Evolutionary conservation across 2,113 vertebrate genomes (phyloP).

Genomic region (Lonchura striata): DNA sequence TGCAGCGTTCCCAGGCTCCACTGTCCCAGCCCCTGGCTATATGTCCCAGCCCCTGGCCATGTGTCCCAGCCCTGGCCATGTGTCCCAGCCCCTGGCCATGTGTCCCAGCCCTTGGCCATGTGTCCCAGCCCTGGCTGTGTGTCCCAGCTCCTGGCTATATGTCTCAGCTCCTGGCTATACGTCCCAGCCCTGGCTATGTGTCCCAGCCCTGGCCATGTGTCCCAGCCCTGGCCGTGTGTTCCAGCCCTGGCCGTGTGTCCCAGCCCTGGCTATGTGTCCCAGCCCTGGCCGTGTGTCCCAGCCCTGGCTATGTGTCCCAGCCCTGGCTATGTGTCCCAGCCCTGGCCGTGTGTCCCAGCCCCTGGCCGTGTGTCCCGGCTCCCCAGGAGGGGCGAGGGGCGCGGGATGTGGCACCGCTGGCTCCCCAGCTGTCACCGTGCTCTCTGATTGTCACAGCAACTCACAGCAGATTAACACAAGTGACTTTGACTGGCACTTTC

Average conservation of each 20-base stretch:
- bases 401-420: neutral
- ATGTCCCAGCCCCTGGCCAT: neutral
- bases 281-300: no score
- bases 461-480: slow-evolving; percentile 8
- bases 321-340: slow-evolving; percentile 4
- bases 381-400: neutral
- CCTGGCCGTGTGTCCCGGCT: neutral
- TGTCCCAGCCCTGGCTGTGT: no score
- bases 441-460: slow-evolving; percentile 18
- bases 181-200: slow-evolving; percentile 1
- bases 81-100: slow-evolving; percentile 7
- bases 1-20: slow-evolving; percentile 72
- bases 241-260: no score
- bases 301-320: slow-evolving; percentile 2
- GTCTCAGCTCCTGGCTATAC: neutral
- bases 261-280: no score
- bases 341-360: neutral
- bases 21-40: no score
- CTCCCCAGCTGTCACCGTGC: slow-evolving; percentile 36
- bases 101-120: slow-evolving; percentile 8
- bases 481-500: slow-evolving; percentile 22
- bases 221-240: neutral
- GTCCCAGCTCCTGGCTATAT: slow-evolving; percentile 6
- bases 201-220: neutral
- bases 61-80: no score